Percentiles rank a stretch among this genome's conserved stretches.
Evolutionary conservation across 2,797 vertebrate genomes (phyloP).

Genomic region (Hoplostethus mediterraneus): DNA sequence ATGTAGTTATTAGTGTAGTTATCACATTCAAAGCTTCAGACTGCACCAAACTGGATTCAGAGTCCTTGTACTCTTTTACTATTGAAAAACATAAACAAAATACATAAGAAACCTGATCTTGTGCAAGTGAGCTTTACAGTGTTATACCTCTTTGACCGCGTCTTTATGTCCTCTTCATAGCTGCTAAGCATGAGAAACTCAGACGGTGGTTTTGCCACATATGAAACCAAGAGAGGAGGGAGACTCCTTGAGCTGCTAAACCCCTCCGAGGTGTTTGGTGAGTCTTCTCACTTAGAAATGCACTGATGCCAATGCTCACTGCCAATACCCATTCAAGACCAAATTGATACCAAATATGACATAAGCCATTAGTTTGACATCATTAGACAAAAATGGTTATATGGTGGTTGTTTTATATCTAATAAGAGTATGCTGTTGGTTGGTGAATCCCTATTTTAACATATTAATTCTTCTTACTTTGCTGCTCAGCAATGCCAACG

Average conservation of each 20-base stretch:
- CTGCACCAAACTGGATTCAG: no score
- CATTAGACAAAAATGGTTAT: no score
- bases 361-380: no score
- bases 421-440: background rate
- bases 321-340: no score
- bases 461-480: background rate
- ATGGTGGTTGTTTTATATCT: background rate
- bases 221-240: conserved; percentile 95
- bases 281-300: conserved; percentile 13
- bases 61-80: background rate
- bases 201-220: conserved; percentile 94
- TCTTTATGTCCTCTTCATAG: conserved; percentile 72
- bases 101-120: no score
- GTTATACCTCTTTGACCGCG: background rate
- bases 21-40: no score
- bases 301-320: background rate
- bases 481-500: background rate
- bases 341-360: no score
- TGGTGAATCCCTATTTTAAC: no score
- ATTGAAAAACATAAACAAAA: no score
- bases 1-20: no score
- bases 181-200: conserved; percentile 93
- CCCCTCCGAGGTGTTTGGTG: conserved; percentile 96
- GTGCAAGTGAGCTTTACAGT: background rate
- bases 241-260: conserved; percentile 93